These are phyloP conservation scores for Ichneumoninae sp. DNA, from an alignment of 2,888 invertebrate genomes.

Conservation along the genomic window DNA sequence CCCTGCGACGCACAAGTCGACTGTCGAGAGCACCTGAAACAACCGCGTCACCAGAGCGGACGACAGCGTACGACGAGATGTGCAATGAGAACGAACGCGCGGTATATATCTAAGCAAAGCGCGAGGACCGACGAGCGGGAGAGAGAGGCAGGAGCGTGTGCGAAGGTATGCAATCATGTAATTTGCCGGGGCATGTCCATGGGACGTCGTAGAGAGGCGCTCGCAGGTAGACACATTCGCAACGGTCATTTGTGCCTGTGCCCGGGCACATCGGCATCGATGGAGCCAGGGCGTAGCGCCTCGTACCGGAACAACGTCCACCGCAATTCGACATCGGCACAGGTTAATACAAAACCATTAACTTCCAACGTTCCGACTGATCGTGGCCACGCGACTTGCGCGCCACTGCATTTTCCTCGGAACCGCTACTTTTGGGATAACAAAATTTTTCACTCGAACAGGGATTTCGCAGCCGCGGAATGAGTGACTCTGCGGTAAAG, in stretches of 20 bases:
- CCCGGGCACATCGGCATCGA: constrained; percentile 57
- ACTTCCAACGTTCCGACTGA: neutral
- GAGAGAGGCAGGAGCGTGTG: constrained; percentile 62
- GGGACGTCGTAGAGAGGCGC: constrained; percentile 65
- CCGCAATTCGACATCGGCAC: constrained; percentile 21
- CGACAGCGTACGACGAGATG: constrained; percentile 38
- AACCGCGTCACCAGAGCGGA: neutral
- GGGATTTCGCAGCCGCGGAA: neutral
- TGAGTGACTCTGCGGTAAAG: constrained; percentile 26
- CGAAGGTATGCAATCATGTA: constrained; percentile 77
- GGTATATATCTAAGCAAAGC: constrained; percentile 65
- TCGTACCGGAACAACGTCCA: constrained; percentile 16
- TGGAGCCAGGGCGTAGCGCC: constrained; percentile 15
- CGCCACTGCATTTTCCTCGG: neutral
- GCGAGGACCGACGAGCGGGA: constrained; percentile 52
- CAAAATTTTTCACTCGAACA: neutral
- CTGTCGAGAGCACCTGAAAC: neutral
- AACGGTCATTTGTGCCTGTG: constrained; percentile 64
- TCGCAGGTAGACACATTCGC: constrained; percentile 68
- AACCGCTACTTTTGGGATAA: neutral
- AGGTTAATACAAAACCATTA: constrained; percentile 19
- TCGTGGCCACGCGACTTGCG: constrained; percentile 34
- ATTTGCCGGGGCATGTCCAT: constrained; percentile 71
- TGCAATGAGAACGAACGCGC: constrained; percentile 55
- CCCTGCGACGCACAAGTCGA: neutral